Evolutionary conservation across 2,797 vertebrate genomes (phyloP).

Genomic region (Cottoperca gobio): DNA sequence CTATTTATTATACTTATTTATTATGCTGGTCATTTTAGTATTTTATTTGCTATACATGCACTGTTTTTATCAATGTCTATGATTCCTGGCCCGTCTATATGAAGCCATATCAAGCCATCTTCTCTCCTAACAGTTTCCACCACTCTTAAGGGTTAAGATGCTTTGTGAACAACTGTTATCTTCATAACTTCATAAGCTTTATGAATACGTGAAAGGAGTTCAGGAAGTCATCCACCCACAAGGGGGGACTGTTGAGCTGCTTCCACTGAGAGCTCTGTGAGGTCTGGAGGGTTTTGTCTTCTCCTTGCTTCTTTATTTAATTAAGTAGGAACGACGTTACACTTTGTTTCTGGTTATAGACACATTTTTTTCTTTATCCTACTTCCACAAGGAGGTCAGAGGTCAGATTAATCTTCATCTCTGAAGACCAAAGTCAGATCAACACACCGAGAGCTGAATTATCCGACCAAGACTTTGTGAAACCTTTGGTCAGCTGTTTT

Average conservation of each 20-base stretch:
- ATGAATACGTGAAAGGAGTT: background rate
- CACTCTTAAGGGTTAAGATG: no score
- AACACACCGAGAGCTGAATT: background rate
- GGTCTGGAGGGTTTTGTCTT: no score
- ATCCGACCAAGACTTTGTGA: background rate
- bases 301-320: background rate
- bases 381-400: background rate
- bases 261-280: background rate
- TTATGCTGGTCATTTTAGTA: no score
- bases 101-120: no score
- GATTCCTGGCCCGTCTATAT: no score
- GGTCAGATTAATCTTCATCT: background rate
- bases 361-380: background rate
- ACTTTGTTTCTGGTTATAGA: background rate
- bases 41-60: no score
- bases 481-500: no score
- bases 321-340: background rate
- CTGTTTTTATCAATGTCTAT: no score
- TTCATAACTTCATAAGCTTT: no score
- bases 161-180: no score
- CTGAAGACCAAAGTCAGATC: background rate
- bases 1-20: no score
- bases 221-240: constrained; percentile 38
- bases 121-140: no score
- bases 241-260: constrained; percentile 24